Conservation (phyloP, 2,113 vertebrate genomes). For the Chaenogobius annularis region DNA sequence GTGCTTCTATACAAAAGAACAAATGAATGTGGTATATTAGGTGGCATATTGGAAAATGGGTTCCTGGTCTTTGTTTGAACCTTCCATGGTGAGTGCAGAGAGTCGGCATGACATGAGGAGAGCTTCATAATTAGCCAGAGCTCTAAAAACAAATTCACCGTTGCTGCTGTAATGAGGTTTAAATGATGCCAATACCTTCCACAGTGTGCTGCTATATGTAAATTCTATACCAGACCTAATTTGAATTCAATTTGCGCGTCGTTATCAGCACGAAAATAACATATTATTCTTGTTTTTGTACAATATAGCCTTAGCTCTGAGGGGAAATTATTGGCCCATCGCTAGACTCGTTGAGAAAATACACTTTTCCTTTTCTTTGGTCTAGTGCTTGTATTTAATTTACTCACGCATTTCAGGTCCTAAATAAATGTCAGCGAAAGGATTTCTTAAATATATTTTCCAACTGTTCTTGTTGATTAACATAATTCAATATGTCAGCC, state of each 20-base stretch:
- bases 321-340: slow-evolving; percentile 31
- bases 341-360: slow-evolving; percentile 13
- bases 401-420: background rate
- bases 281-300: slow-evolving; percentile 16
- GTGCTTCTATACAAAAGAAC: slow-evolving; percentile 26
- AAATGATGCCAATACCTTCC: slow-evolving; percentile 29
- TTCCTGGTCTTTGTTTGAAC: slow-evolving; percentile 49
- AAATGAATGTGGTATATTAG: slow-evolving; percentile 46
- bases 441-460: slow-evolving; percentile 32
- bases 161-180: slow-evolving; percentile 44
- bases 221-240: background rate
- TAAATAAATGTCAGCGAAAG: slow-evolving; percentile 5
- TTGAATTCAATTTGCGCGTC: slow-evolving; percentile 15
- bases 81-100: slow-evolving; percentile 50
- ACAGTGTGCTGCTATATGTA: slow-evolving; percentile 22
- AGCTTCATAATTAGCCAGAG: slow-evolving; percentile 56
- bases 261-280: slow-evolving; percentile 29
- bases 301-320: slow-evolving; percentile 13
- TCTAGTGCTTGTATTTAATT: slow-evolving; percentile 7
- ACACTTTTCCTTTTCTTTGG: slow-evolving; percentile 9
- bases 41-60: slow-evolving; percentile 51
- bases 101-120: slow-evolving; percentile 33
- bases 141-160: slow-evolving; percentile 46
- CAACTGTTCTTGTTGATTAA: slow-evolving; percentile 25
- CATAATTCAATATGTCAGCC: slow-evolving; percentile 21